phyloP scores from a whole-genome alignment of 2,888 invertebrate species.

The Autographa pulchrina region DNA sequence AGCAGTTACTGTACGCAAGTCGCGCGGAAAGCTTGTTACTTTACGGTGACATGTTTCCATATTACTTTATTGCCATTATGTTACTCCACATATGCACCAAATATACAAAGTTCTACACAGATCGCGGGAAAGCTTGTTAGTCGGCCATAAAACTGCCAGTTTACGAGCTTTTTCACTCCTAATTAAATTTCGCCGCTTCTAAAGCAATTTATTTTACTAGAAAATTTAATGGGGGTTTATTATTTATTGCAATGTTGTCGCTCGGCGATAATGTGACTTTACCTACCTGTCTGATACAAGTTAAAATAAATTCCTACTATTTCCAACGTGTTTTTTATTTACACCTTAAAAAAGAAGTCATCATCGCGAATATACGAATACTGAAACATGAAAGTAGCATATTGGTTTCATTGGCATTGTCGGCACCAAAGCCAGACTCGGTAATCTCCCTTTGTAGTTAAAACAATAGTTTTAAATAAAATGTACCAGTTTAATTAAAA shows the following conservation, averaged over 20 bases:
- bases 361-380: no score
- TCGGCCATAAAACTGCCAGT: constrained; percentile 44
- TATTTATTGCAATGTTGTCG: constrained; percentile 33
- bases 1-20: not conserved
- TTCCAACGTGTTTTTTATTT: no score
- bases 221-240: constrained; percentile 31
- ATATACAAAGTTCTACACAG: constrained; percentile 27
- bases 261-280: constrained; percentile 13
- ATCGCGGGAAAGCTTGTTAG: constrained; percentile 35
- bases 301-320: no score
- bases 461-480: constrained; percentile 54
- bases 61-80: constrained; percentile 32
- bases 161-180: constrained; percentile 51
- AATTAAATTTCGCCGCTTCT: constrained; percentile 56
- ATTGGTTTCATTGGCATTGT: constrained; percentile 20
- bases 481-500: constrained; percentile 46
- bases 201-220: constrained; percentile 36
- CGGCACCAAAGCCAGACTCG: constrained; percentile 34
- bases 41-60: constrained; percentile 27
- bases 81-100: constrained; percentile 16
- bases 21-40: constrained; percentile 3
- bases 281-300: not conserved
- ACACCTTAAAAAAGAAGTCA: no score
- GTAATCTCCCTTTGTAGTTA: constrained; percentile 23
- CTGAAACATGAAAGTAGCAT: constrained; percentile 15